These are phyloP conservation scores for Pachyuromys duprasi DNA, from an alignment of 2,797 vertebrate species.

Conservation along the genomic window DNA sequence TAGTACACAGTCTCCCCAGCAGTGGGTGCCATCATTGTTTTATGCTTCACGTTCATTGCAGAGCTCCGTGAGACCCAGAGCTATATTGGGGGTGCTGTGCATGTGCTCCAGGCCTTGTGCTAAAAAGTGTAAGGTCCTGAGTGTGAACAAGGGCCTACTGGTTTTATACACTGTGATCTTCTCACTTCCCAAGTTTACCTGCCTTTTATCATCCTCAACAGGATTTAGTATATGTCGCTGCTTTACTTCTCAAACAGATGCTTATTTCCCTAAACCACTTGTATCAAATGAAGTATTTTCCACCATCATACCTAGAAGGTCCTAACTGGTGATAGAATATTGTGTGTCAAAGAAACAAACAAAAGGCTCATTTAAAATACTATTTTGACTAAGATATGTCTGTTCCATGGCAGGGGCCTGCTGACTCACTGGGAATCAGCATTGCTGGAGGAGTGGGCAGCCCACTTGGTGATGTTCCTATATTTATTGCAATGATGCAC, in stretches of 20 bases:
- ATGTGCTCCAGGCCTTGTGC: not conserved
- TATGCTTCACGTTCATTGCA: not conserved
- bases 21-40: not conserved
- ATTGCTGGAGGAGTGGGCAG: constrained; percentile 98
- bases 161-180: not conserved
- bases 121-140: not conserved
- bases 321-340: not conserved
- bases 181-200: not conserved
- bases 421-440: constrained; percentile 95
- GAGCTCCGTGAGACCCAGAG: not conserved
- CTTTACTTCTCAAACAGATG: constrained; percentile 12
- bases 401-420: constrained; percentile 87
- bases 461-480: constrained; percentile 96
- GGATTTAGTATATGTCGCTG: not conserved
- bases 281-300: constrained; percentile 45
- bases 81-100: not conserved
- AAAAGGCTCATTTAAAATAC: constrained; percentile 42
- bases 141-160: not conserved
- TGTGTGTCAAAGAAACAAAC: not conserved
- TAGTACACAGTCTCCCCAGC: not conserved
- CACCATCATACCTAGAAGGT: not conserved
- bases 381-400: constrained; percentile 46
- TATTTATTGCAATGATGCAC: constrained; percentile 99
- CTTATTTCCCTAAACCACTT: not conserved
- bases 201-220: not conserved